Conservation (phyloP, 2,888 invertebrate genomes). For the Drosophila fulvimacula region DNA sequence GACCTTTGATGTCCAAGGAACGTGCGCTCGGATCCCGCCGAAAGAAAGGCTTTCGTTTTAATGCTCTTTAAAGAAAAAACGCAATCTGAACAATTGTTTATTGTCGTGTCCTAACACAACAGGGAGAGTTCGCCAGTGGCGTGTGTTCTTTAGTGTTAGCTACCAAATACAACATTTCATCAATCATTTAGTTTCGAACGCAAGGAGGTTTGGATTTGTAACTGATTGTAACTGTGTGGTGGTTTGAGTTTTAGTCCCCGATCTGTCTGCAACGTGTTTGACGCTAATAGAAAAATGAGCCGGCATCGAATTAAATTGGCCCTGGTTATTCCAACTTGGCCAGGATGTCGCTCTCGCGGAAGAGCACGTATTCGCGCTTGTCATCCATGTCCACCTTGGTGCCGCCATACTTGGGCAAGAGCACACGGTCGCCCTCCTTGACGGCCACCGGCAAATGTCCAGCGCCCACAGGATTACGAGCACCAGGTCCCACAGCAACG, state of each 20-base stretch:
- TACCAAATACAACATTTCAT: constrained; percentile 75
- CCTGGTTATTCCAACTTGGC: constrained; percentile 90
- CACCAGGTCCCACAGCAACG: constrained; percentile 96
- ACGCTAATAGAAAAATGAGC: background rate
- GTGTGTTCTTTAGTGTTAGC: constrained; percentile 32
- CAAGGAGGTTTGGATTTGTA: constrained; percentile 32
- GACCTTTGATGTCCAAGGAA: background rate
- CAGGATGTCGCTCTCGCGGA: constrained; percentile 97
- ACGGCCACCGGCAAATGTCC: constrained; percentile 92
- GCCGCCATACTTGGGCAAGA: constrained; percentile 98
- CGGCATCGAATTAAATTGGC: background rate
- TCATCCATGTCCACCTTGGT: constrained; percentile 96
- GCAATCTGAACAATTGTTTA: constrained; percentile 64
- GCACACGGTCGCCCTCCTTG: constrained; percentile 95
- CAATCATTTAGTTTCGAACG: constrained; percentile 79
- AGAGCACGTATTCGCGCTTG: constrained; percentile 96
- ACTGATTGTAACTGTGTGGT: background rate
- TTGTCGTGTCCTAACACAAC: constrained; percentile 30
- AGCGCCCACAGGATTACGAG: constrained; percentile 93
- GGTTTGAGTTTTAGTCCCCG: background rate
- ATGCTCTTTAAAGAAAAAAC: constrained; percentile 50
- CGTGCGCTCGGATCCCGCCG: background rate
- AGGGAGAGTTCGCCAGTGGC: background rate
- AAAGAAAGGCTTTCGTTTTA: constrained; percentile 3
- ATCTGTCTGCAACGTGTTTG: constrained; percentile 2